phyloP scores from a whole-genome alignment of 2,888 invertebrate genomes.

The Yponomeuta sedellus region DNA sequence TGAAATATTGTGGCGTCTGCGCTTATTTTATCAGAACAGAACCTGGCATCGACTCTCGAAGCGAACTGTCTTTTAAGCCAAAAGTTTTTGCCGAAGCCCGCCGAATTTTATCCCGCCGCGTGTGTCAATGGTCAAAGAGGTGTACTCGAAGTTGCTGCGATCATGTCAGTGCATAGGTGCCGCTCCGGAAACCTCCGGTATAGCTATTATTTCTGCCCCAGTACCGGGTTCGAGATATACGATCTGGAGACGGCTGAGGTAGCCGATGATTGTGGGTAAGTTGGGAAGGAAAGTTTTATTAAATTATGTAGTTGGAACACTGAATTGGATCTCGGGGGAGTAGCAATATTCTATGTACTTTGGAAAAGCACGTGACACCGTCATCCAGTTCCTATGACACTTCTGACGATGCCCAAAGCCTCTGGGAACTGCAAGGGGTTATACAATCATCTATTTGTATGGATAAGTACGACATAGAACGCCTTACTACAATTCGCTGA shows the following conservation, averaged over 20 bases:
- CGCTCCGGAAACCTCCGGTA: constrained; percentile 56
- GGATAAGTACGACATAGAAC: too few relatives aligned
- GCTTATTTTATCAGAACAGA: background rate
- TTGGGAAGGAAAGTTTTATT: background rate
- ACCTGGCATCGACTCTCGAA: background rate
- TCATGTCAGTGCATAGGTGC: constrained; percentile 54
- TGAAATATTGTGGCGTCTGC: too few relatives aligned
- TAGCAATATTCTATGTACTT: too few relatives aligned
- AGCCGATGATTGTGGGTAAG: constrained; percentile 5
- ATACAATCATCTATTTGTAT: too few relatives aligned
- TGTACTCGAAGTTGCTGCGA: constrained; percentile 25
- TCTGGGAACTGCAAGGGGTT: too few relatives aligned
- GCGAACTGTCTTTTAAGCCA: background rate
- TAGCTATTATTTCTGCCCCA: constrained; percentile 57
- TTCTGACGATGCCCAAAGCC: too few relatives aligned
- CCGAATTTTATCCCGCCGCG: background rate
- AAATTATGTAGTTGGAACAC: too few relatives aligned
- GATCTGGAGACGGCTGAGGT: constrained; percentile 52
- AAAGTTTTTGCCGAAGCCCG: background rate
- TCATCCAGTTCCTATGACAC: too few relatives aligned
- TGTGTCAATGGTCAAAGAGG: constrained; percentile 49
- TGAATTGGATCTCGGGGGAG: too few relatives aligned
- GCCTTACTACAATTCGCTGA: too few relatives aligned
- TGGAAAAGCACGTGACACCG: too few relatives aligned
- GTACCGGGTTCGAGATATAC: constrained; percentile 63